These are phyloP conservation scores for Nothoprocta perdicaria DNA, from an alignment of 2,113 vertebrate species.

Conservation along the genomic window DNA sequence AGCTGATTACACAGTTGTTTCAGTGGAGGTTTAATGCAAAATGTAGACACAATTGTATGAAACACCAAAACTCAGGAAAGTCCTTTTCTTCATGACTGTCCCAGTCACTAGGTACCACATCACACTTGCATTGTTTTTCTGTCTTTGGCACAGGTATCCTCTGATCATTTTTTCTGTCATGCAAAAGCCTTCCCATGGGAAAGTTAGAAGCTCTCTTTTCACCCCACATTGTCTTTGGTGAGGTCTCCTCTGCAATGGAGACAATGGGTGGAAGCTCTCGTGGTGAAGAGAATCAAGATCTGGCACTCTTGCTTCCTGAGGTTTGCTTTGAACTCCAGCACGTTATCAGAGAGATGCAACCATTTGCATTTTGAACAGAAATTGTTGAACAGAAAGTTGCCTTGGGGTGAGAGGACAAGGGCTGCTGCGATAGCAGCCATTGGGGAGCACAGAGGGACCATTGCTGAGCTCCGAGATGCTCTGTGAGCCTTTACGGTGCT, in stretches of 20 bases:
- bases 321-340: background rate
- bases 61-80: background rate
- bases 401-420: background rate
- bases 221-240: background rate
- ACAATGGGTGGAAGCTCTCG: background rate
- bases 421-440: background rate
- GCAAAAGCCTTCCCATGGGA: background rate
- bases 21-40: background rate
- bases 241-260: background rate
- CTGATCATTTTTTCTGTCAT: background rate
- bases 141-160: background rate
- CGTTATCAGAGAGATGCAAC: background rate
- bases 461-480: rapidly evolving
- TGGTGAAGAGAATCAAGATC: background rate
- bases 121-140: background rate
- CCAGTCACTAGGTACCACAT: background rate
- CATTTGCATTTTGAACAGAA: background rate
- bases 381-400: background rate
- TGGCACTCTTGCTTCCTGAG: background rate
- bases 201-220: background rate
- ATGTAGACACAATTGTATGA: background rate
- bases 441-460: background rate
- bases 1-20: background rate
- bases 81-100: background rate
- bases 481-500: background rate